Percentiles rank a stretch among this genome's conserved stretches.
These are phyloP conservation scores for Melitaea cinxia DNA, from an alignment of 1,140 invertebrate genomes.

Conservation along the genomic window DNA sequence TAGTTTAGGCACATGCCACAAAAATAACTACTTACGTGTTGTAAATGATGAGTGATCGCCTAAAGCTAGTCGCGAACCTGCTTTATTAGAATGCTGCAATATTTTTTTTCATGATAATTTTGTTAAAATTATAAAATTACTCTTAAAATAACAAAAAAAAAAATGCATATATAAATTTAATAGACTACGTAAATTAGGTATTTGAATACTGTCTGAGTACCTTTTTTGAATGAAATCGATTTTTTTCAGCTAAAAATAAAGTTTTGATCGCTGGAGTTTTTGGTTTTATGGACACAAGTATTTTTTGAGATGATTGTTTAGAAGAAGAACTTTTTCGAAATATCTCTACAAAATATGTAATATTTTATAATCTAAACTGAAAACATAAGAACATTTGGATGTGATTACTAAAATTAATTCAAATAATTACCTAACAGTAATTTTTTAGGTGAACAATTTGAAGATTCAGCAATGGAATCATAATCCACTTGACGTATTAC, in stretches of 20 bases:
- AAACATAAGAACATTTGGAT: neutral
- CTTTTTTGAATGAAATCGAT: slow-evolving; percentile 54
- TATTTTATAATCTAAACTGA: neutral
- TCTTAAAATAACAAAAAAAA: neutral
- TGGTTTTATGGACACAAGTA: slow-evolving; percentile 63
- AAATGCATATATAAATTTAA: no score
- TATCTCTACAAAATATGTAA: slow-evolving; percentile 51
- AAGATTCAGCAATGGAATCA: slow-evolving; percentile 44
- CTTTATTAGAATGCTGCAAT: slow-evolving; percentile 55
- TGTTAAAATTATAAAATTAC: neutral
- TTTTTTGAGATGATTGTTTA: slow-evolving; percentile 50
- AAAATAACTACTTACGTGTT: slow-evolving; percentile 49
- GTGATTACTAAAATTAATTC: neutral
- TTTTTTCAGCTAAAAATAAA: slow-evolving; percentile 68
- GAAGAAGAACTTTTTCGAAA: slow-evolving; percentile 47
- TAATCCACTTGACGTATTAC: slow-evolving; percentile 61
- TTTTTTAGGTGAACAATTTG: slow-evolving; percentile 46
- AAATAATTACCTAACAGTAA: slow-evolving; percentile 49
- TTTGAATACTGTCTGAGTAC: slow-evolving; percentile 30
- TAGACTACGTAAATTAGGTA: no score
- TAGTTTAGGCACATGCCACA: neutral
- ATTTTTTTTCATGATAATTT: neutral
- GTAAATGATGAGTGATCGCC: slow-evolving; percentile 68
- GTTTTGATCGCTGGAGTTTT: slow-evolving; percentile 64
- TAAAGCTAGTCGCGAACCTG: slow-evolving; percentile 58